phyloP scores from a whole-genome alignment of 1,140 invertebrate genomes.

The Drosophila lacteicornis region DNA sequence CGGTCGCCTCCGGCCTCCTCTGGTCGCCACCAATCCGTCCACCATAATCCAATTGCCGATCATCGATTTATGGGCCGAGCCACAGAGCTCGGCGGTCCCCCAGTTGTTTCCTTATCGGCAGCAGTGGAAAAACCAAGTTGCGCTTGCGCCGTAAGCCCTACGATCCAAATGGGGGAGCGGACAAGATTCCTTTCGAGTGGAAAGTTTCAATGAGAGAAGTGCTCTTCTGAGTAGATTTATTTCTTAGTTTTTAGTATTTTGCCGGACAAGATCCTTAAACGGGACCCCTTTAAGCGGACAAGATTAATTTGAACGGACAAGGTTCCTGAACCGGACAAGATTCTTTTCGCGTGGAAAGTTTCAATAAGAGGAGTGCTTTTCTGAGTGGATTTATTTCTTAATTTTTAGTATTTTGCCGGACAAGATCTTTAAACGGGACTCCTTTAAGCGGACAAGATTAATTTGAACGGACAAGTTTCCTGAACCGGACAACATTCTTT shows the following conservation, averaged over 20 bases:
- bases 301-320: too few relatives aligned
- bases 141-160: constrained; percentile 14
- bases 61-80: constrained; percentile 57
- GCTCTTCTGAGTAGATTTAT: background rate
- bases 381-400: background rate
- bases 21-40: constrained; percentile 28
- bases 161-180: background rate
- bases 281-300: background rate
- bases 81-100: constrained; percentile 1
- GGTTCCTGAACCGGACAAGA: background rate
- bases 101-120: constrained; percentile 15
- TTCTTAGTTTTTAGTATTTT: background rate
- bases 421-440: background rate
- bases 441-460: background rate
- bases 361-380: background rate
- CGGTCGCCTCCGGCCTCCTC: constrained; percentile 5
- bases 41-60: constrained; percentile 70
- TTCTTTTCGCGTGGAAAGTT: constrained; percentile 6
- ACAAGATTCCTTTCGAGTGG: background rate
- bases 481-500: background rate
- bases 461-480: background rate
- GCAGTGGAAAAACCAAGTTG: constrained; percentile 1
- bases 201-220: constrained; percentile 6
- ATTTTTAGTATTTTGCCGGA: background rate
- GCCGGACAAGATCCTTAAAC: background rate